Conservation (phyloP, 2,888 invertebrate genomes). For the Eubasilissa splendida region DNA sequence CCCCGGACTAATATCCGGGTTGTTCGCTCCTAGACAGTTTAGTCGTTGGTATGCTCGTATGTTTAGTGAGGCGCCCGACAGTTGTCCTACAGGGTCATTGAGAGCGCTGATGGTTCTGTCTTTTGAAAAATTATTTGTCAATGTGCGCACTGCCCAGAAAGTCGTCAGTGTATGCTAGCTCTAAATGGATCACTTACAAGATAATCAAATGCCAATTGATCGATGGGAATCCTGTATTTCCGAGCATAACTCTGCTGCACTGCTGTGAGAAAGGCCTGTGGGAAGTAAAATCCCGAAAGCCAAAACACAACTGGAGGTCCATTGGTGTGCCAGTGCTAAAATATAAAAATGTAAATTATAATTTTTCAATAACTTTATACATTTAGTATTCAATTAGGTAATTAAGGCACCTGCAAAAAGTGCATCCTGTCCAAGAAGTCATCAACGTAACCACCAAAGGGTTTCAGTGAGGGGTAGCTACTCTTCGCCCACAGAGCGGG, state of each 20-base stretch:
- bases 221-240: constrained; percentile 93
- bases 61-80: no score
- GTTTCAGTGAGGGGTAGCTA: constrained; percentile 94
- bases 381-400: not conserved
- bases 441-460: constrained; percentile 87
- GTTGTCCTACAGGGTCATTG: no score
- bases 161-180: no score
- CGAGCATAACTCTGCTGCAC: constrained; percentile 94
- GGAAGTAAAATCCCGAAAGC: constrained; percentile 96
- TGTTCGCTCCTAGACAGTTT: no score
- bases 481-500: constrained; percentile 88
- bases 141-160: no score
- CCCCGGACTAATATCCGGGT: no score
- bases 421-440: constrained; percentile 88
- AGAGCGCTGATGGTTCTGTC: no score
- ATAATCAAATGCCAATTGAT: constrained; percentile 87
- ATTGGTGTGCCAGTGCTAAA: constrained; percentile 84
- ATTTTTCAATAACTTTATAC: not conserved
- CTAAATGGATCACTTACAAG: constrained; percentile 69
- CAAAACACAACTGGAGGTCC: constrained; percentile 90
- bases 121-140: no score
- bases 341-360: not conserved
- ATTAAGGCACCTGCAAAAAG: constrained; percentile 82
- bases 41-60: no score
- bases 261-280: constrained; percentile 95